Conservation (phyloP, 1,140 invertebrate genomes). For the Reticulitermes speratus region DNA sequence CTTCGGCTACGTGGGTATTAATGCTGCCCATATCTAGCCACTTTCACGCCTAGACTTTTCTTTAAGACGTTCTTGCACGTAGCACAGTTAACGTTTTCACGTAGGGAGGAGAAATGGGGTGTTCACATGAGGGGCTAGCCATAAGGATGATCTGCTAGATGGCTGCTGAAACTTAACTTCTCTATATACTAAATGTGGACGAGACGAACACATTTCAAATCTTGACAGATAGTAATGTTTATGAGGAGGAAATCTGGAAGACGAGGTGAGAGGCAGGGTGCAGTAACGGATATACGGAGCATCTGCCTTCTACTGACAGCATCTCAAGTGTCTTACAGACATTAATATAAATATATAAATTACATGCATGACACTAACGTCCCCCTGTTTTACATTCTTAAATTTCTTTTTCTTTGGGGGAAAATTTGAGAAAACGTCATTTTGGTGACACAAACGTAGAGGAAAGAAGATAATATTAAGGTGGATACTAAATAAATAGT, state of each 20-base stretch:
- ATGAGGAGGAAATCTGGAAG: neutral
- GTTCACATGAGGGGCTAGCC: conserved; percentile 1
- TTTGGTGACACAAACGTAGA: too few species aligned
- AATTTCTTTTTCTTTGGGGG: too few species aligned
- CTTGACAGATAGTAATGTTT: conserved; percentile 11
- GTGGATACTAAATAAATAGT: too few species aligned
- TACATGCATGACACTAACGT: neutral
- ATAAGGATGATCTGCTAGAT: neutral
- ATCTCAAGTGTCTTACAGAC: neutral
- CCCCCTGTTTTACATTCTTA: too few species aligned
- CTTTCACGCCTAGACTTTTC: too few species aligned
- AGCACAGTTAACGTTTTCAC: neutral
- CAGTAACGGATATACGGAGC: too few species aligned
- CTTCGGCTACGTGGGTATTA: too few species aligned
- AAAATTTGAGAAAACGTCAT: too few species aligned
- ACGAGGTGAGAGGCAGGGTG: neutral
- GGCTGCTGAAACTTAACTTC: neutral
- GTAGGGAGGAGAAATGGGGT: conserved; percentile 17
- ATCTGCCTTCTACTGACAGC: too few species aligned
- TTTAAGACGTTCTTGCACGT: neutral
- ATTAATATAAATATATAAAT: neutral
- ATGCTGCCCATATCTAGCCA: too few species aligned
- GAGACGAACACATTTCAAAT: neutral
- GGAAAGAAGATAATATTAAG: too few species aligned
- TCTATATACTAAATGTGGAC: neutral